phyloP scores from a whole-genome alignment of 2,113 vertebrate species.

The Cephalopterus ornatus region DNA sequence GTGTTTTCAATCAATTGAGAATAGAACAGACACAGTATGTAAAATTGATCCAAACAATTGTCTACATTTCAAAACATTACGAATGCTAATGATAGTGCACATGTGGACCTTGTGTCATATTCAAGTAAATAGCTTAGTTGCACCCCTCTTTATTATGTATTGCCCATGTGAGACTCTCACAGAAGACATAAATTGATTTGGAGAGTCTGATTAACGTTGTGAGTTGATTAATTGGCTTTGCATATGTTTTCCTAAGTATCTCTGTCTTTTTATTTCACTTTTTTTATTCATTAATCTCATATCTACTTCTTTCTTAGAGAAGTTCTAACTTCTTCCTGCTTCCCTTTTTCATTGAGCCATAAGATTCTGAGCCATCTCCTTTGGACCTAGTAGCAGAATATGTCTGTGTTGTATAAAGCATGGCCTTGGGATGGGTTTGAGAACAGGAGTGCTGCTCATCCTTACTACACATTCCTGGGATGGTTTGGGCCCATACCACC shows the following conservation, averaged over 20 bases:
- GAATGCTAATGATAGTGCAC: neutral
- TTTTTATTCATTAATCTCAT: neutral
- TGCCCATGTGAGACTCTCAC: neutral
- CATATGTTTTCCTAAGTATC: neutral
- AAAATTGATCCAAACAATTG: neutral
- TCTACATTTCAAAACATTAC: neutral
- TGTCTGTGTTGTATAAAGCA: neutral
- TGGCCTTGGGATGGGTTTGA: neutral
- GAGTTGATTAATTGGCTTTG: neutral
- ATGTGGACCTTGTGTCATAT: neutral
- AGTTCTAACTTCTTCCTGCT: neutral
- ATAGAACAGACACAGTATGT: neutral
- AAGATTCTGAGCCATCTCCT: neutral
- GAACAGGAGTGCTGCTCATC: neutral
- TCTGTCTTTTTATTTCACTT: neutral
- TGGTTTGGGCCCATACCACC: neutral
- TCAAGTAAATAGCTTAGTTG: neutral
- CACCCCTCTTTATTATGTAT: neutral
- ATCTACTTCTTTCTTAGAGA: neutral
- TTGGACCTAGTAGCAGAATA: neutral
- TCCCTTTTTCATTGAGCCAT: neutral
- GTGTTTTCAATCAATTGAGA: neutral
- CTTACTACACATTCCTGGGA: neutral
- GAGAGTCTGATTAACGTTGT: neutral
- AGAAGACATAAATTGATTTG: neutral